Evolutionary conservation across 2,113 vertebrate genomes (phyloP), one percentile per base, ranked within the genome.

Genomic region (Cariama cristata): DNA sequence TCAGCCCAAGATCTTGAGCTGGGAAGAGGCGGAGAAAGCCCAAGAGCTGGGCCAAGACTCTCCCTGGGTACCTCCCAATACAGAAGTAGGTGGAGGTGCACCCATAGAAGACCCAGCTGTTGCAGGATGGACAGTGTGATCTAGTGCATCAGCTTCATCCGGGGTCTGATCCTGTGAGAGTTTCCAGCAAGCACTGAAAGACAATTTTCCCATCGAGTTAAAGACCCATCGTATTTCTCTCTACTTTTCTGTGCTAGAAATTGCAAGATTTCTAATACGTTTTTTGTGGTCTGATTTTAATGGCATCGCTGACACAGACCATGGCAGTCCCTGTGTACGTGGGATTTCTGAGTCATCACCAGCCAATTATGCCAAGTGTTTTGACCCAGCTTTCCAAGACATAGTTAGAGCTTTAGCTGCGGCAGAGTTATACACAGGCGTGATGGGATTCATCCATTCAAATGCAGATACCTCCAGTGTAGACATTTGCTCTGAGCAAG

Each of bases 171-270:
- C 12, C 53, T 49, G 47, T 1, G 2, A 62, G 79, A 66, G 33
- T 42, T 79, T 47, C 33, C 72, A 69, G 50, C 24, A 19, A 11
- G 12, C 38, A 5, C 9, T 63, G 59, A 79, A 28, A 14, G 15
- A 6, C 3, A 27, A 7, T 19, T 66, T 75, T 33, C 13, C 44
- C 12, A 2, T 17, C 1, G 1, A 9, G 11, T 17, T 60, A 20
- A 85, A 62, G 40, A 18, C 15, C 4, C 2, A 1, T 30, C 6
- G 52, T 56, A 19, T 62, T 79, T 32, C 44, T 47, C 38, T 38
- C 17, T 49, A 0, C 8, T 85, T 45, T 44, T 26, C 63, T 58
- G 27, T 44, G n/a, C 32, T 50, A 59, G 74, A 33, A 45, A 30
- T 2, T 3, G n/a, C 33, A 75, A 33, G 3, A 5, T 80, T 88